Base-by-base conservation (phyloP, 2,797 vertebrate species). In the Toxotes lorentzi region DNA sequence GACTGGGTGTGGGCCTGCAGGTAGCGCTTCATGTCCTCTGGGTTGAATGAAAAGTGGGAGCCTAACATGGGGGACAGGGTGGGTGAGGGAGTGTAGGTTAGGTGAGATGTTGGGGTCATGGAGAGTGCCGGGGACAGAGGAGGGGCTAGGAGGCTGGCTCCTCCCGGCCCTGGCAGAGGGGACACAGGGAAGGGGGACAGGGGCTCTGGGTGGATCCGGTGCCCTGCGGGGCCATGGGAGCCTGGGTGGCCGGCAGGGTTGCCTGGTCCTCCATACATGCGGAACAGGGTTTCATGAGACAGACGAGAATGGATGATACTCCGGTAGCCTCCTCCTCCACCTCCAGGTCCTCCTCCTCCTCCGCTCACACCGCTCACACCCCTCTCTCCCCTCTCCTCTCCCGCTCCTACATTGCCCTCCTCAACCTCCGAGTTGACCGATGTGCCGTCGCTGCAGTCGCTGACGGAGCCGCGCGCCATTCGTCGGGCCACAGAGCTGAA, bases 21-120 rank as follows among this genome's bases (percentile, higher is more conserved):
- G 95, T 97, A 98, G 88, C 96, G 96, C 88, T 97, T 97, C 97
- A 98, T 97, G 94, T 98, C 97, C 89, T 98, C 96, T 0, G 97
- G 95, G 91, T 96, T 98, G 89, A 98, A 98, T 87, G 97, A 97
- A 91, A 98, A 98, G 84, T 97, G 97, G 69, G 96, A 97, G 90
- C 96, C 95, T 62, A 96, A 93, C 96, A 97, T 97, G 41, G 97
- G 97, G 32, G 97, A 97, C 54, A 97, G 90, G 14, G 95, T 96
- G 73, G 97, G 97, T 0, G 97, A 97, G 0, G 97, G 97, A 0
- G 95, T 97, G 92, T 97, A 98, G 76, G 96, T 91, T n/a, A 97
- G 92, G 85, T 97, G 97, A 65, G 95, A 94, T 16, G 95, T 95
- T 1, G 97, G 97, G 1, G 97, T 97, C 94, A 98, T 96, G 54